These are phyloP conservation scores for Hyaena hyaena DNA, from an alignment of 2,113 vertebrate genomes.

Conservation along the genomic window DNA sequence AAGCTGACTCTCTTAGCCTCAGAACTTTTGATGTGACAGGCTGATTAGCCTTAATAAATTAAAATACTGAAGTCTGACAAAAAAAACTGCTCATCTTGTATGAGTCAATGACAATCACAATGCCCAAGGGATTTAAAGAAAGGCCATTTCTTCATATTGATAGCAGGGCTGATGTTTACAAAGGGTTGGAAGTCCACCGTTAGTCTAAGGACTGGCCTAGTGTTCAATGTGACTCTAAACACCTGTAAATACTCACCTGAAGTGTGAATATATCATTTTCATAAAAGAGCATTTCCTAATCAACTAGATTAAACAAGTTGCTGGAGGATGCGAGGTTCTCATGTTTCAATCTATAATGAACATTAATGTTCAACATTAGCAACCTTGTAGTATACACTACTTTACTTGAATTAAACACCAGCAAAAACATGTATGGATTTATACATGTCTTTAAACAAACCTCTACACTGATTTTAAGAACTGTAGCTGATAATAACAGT, in stretches of 20 bases:
- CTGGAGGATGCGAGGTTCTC: constrained; percentile 50
- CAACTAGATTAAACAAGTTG: constrained; percentile 51
- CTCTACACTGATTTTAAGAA: constrained; percentile 40
- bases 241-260: background rate
- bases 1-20: background rate
- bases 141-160: background rate
- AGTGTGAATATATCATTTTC: background rate
- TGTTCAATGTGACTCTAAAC: background rate
- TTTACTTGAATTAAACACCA: constrained; percentile 55
- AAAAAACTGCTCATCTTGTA: background rate
- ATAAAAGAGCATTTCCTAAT: constrained; percentile 49
- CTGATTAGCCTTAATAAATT: constrained; percentile 10
- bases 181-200: background rate
- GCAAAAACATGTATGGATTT: constrained; percentile 39
- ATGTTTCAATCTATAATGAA: constrained; percentile 70
- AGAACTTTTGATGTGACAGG: background rate
- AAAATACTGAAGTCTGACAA: background rate
- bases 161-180: background rate
- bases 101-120: background rate
- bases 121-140: background rate
- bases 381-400: constrained; percentile 50
- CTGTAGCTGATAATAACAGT: constrained; percentile 12
- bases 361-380: constrained; percentile 55
- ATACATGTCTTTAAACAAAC: constrained; percentile 51
- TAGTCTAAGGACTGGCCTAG: background rate